Percentiles rank a stretch among this genome's conserved stretches.
These are phyloP conservation scores for Helicolenus hilgendorfi DNA, from an alignment of 2,797 vertebrate genomes.

Conservation along the genomic window DNA sequence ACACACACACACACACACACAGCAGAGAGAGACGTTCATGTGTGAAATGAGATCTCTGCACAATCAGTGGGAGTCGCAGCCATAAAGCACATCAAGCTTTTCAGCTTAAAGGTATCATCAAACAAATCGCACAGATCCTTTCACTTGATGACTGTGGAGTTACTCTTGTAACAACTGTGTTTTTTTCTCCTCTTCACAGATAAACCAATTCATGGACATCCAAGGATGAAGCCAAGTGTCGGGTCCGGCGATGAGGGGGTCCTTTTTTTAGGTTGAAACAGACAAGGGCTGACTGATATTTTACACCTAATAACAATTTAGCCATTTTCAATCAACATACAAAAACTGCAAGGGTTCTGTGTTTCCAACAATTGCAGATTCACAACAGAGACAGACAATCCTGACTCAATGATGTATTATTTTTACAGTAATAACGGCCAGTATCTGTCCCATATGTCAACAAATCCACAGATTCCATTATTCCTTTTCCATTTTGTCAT, in stretches of 20 bases:
- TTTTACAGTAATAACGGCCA: constrained; percentile 10
- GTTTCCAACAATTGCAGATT: not conserved
- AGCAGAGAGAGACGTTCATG: constrained; percentile 82
- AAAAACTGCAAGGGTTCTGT: not conserved
- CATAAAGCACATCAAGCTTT: constrained; percentile 76
- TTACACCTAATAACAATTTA: not conserved
- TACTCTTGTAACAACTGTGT: constrained; percentile 47
- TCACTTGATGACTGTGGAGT: constrained; percentile 57
- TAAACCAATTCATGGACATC: constrained; percentile 33
- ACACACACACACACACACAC: constrained; percentile 43
- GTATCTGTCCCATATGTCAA: not conserved
- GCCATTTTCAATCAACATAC: not conserved
- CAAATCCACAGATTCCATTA: constrained; percentile 5
- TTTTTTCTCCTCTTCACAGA: constrained; percentile 54
- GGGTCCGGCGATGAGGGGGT: not conserved
- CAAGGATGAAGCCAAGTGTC: not conserved
- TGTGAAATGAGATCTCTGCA: constrained; percentile 88
- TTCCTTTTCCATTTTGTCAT: constrained; percentile 45
- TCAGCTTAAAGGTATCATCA: constrained; percentile 80
- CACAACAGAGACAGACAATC: not conserved
- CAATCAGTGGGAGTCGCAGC: constrained; percentile 85
- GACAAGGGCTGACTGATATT: not conserved
- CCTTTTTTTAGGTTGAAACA: not conserved
- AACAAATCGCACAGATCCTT: constrained; percentile 68
- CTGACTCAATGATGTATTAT: not conserved